Base-by-base conservation (phyloP, 2,888 invertebrate genomes). In the Ernsta delagoae region DNA sequence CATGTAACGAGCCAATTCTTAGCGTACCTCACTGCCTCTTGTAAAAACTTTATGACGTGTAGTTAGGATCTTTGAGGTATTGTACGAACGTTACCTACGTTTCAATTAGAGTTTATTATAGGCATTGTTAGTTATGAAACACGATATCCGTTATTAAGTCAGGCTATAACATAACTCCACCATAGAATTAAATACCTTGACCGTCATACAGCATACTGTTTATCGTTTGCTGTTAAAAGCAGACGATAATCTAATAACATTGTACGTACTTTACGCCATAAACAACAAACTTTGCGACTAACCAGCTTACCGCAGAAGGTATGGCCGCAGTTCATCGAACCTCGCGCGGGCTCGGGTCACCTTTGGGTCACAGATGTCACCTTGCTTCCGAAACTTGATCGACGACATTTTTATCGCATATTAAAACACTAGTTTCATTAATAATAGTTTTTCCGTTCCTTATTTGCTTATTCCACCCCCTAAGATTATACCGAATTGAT, bases 331-430 rank as follows among this genome's bases (percentile, higher is more conserved):
- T 89, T 90, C 91, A 82, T 81, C 84, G 88, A 86, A 88, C 91
- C 81, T 78, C 79, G 80, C 78, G 77, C 80, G 75, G 82, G 78
- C 79, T 73, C 78, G 79, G 86, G 89, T 91, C 90, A 91, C 91
- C 90, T 91, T 89, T 78, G 79, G 90, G 90, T 88, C 90, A 83
- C 80, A 75, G 78, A 84, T 86, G 91, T 92, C 91, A 92, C 92
- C 90, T 92, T 92, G 87, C 80, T 89, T 84, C 88, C 83, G 83
- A 88, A 89, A 89, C 86, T 87, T 84, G 87, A 90, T 88, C 86
- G 84, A 83, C 87, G 83, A 85, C 86, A 84, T 87, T 85, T 74
- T 77, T 79, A 88, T 87, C 85, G 83, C 81, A 77, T 82, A 78
- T 78, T 78, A 79, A 78, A 81, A 81, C 81, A 81, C 74, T 78